Conservation (phyloP, 2,888 invertebrate species). For the Plagodis dolabraria region DNA sequence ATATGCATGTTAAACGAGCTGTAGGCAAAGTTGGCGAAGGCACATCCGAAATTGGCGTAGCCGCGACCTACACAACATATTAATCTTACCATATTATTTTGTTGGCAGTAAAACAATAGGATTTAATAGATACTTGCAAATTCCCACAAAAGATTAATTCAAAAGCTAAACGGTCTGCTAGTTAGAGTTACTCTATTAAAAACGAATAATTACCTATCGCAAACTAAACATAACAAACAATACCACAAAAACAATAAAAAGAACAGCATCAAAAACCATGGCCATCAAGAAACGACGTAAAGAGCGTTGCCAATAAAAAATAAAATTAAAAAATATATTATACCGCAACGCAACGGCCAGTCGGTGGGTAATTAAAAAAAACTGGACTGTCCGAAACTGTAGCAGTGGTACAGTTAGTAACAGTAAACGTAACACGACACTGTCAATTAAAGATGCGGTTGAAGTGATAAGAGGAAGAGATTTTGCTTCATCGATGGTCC, state of each 20-base stretch:
- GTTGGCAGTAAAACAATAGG: too few relatives aligned
- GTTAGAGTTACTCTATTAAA: too few relatives aligned
- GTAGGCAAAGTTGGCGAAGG: too few relatives aligned
- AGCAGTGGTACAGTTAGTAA: constrained; percentile 76
- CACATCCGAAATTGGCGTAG: too few relatives aligned
- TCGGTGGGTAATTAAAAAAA: constrained; percentile 66
- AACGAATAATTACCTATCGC: too few relatives aligned
- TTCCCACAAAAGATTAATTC: too few relatives aligned
- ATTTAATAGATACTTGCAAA: too few relatives aligned
- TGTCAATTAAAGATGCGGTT: constrained; percentile 59
- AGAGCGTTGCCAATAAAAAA: constrained; percentile 24
- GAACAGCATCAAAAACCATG: constrained; percentile 17
- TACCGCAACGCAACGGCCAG: constrained; percentile 45
- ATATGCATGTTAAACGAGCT: too few relatives aligned
- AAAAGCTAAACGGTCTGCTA: too few relatives aligned
- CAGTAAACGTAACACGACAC: constrained; percentile 71
- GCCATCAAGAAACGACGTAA: constrained; percentile 18
- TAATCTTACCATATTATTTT: too few relatives aligned
- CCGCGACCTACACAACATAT: too few relatives aligned
- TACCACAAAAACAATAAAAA: constrained; percentile 25
- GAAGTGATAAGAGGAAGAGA: constrained; percentile 37
- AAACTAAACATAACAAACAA: constrained; percentile 1
- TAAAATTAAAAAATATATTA: constrained; percentile 40
- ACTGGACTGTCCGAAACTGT: constrained; percentile 68
- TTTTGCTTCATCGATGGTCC: constrained; percentile 8